A percentile compares a stretch with the other conserved stretches of the same genome.
Conservation (phyloP, 92 coral and sea anemone genomes). For the Zoanthus solanderi region DNA sequence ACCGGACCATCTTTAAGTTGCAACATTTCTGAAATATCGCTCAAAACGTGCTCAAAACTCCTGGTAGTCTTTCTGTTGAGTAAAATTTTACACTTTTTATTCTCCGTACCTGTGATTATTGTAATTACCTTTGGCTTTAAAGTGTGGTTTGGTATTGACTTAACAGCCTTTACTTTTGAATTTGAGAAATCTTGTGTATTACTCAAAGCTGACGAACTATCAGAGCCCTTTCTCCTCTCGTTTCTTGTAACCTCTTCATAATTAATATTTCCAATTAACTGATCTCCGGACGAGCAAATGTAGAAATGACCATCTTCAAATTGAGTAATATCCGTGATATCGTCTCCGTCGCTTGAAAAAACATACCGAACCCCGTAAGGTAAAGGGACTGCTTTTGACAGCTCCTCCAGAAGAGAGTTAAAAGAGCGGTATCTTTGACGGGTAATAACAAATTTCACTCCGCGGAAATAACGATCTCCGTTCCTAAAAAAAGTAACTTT, state of each 20-base stretch:
- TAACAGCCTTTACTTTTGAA: constrained; percentile 50
- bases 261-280: constrained; percentile 68
- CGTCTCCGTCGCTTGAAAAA: constrained; percentile 70
- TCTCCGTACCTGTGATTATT: constrained; percentile 61
- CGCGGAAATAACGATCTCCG: constrained; percentile 85
- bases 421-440: constrained; percentile 80
- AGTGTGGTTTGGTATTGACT: constrained; percentile 46
- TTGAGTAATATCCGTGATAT: constrained; percentile 66
- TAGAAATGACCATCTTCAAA: constrained; percentile 76
- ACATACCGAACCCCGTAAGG: constrained; percentile 88
- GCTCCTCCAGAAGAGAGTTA: constrained; percentile 74
- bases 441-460: constrained; percentile 75
- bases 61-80: constrained; percentile 82
- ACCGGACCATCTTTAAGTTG: constrained; percentile 59
- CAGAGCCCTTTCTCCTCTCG: constrained; percentile 24
- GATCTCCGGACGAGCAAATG: constrained; percentile 91
- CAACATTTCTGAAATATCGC: constrained; percentile 89
- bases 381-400: constrained; percentile 78
- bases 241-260: constrained; percentile 55
- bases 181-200: constrained; percentile 56
- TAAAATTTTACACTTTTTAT: constrained; percentile 72
- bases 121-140: constrained; percentile 81
- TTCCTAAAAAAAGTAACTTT: constrained; percentile 82
- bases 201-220: not conserved
- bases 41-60: constrained; percentile 75